Evolutionary conservation across 2,113 vertebrate species (phyloP), one percentile per base, ranked within the genome.

Genomic region (Rhynchopsitta pachyrhyncha): DNA sequence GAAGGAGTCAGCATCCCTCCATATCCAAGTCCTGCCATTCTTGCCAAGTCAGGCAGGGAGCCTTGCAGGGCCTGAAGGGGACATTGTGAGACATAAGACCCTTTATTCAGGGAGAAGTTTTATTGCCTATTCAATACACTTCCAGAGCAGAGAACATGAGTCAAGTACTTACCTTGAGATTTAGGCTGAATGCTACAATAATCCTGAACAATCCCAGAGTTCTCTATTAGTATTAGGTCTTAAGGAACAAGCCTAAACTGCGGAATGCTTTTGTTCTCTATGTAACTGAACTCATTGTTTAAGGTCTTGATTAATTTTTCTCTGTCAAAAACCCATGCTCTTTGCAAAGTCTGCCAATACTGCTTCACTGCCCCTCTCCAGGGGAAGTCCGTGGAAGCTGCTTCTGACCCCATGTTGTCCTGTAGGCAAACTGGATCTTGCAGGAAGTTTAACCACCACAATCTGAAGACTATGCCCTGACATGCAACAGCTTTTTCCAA

Each of bases 101-200:
- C 47, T 81, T 63, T 82, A 37, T 82, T 29, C 27, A 3, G 76
- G 64, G 42, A 64, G 35, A 75, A 88, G 69, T 13, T 71, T 70
- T 76, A 14, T 13, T 80, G 67, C 46, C 49, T 77, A 3, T 85
- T 70, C 76, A 79, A 66, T 77, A 49, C 37, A 46, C 44, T 91
- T 53, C 75, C 59, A 74, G n/a, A 85, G 25, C 16, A 90, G 71
- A 92, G 90, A 96, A 81, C 41, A 52, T 22, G 41, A 74, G 63
- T 49, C 27, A 23, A 77, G 17, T 74, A 62, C 88, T 95, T 94
- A 85, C 85, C n/a, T n/a, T 63, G 75, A 85, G 89, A 86, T 90
- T 91, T 88, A 82, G 75, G 59, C 70, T 53, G 78, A 79, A 78
- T 33, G 22, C 50, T 35, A 15, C 35, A 88, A 66, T 12, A 67